Conservation (phyloP, 2,797 vertebrate species). For the Gobio occitaniae region DNA sequence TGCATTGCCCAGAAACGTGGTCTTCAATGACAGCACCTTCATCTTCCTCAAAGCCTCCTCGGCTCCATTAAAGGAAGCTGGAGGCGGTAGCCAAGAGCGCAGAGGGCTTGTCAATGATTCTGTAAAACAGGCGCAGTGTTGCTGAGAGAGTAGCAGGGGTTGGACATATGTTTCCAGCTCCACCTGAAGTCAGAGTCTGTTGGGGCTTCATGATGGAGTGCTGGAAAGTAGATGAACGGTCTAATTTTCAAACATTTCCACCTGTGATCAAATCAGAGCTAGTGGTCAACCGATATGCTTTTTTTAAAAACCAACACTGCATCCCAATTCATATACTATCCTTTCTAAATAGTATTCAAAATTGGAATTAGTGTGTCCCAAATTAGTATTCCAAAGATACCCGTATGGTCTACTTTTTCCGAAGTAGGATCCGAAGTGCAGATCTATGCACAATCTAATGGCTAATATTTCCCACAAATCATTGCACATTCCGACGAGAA, state of each 20-base stretch:
- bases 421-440: too few relatives aligned
- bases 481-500: too few relatives aligned
- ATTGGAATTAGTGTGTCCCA: too few relatives aligned
- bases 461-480: too few relatives aligned
- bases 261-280: conserved; percentile 12
- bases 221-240: conserved; percentile 61
- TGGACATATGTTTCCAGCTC: conserved; percentile 72
- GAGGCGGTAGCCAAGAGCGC: conserved; percentile 22
- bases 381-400: too few relatives aligned
- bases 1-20: conserved; percentile 57
- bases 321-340: too few relatives aligned
- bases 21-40: conserved; percentile 44
- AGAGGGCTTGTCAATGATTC: conserved; percentile 27
- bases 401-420: too few relatives aligned
- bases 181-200: conserved; percentile 38
- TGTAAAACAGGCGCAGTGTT: conserved; percentile 12
- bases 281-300: neutral
- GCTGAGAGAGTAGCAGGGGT: conserved; percentile 51
- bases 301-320: neutral
- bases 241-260: conserved; percentile 20
- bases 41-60: conserved; percentile 36
- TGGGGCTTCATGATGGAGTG: conserved; percentile 53
- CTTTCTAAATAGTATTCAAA: too few relatives aligned
- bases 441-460: too few relatives aligned
- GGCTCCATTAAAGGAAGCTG: conserved; percentile 22